phyloP scores from a whole-genome alignment of 2,888 invertebrate genomes.

The Neoaliturus tenellus region DNA sequence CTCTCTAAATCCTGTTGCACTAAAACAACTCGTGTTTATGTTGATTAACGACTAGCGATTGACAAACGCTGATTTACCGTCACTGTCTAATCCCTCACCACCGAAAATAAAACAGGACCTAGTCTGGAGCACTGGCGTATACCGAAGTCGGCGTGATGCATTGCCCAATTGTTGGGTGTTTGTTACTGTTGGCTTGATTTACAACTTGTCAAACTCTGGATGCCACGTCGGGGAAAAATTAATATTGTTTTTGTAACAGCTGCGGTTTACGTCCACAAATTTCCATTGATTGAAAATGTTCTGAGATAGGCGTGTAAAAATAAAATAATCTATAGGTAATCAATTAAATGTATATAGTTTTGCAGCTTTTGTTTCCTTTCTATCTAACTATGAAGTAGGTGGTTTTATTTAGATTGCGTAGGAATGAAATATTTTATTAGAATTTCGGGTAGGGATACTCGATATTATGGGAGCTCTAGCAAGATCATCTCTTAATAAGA shows the following conservation, averaged over 20 bases:
- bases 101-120: background rate
- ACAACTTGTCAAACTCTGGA: background rate
- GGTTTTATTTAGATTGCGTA: no score
- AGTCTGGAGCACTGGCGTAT: background rate
- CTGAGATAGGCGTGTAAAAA: no score
- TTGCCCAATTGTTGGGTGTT: background rate
- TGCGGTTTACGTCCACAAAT: background rate
- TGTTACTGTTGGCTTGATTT: background rate
- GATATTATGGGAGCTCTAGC: no score
- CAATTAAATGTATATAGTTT: no score
- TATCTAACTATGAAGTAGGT: no score
- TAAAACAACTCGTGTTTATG: background rate
- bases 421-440: no score
- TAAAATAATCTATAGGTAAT: no score
- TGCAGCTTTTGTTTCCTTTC: no score
- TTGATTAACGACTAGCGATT: background rate
- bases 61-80: background rate
- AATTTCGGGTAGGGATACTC: no score
- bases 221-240: background rate
- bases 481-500: no score
- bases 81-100: background rate
- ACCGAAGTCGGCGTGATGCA: background rate
- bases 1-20: slow-evolving; percentile 31
- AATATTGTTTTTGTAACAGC: background rate
- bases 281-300: no score